Percentiles rank a stretch among this genome's conserved stretches.
These are phyloP conservation scores for Macropis europaea DNA, from an alignment of 2,888 invertebrate genomes.

Conservation along the genomic window DNA sequence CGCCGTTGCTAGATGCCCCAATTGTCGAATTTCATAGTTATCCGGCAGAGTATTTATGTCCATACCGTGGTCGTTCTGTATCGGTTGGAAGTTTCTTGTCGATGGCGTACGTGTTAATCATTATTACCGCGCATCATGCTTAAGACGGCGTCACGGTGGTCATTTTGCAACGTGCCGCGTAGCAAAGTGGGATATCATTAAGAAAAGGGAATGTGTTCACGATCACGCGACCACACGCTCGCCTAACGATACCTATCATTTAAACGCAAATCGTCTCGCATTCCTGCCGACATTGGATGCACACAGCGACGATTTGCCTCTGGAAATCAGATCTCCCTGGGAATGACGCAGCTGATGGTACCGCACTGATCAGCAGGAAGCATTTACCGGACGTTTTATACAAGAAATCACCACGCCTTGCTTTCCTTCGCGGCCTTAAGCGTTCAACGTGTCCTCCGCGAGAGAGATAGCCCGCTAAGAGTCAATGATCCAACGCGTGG, in stretches of 20 bases:
- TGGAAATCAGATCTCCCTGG: constrained; percentile 53
- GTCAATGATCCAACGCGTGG: too few relatives aligned
- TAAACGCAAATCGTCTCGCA: constrained; percentile 56
- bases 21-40: too few relatives aligned
- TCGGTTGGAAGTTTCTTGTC: too few relatives aligned
- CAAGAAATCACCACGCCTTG: constrained; percentile 39
- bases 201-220: constrained; percentile 25
- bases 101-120: constrained; percentile 43
- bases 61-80: too few relatives aligned
- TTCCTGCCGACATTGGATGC: constrained; percentile 45
- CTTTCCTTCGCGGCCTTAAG: constrained; percentile 12
- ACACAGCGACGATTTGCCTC: constrained; percentile 39
- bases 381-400: constrained; percentile 40
- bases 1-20: too few relatives aligned
- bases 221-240: constrained; percentile 22
- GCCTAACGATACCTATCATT: constrained; percentile 64
- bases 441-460: background rate
- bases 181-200: constrained; percentile 8
- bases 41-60: too few relatives aligned
- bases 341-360: constrained; percentile 50
- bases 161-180: constrained; percentile 17
- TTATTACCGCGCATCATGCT: constrained; percentile 22
- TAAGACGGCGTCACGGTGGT: constrained; percentile 4
- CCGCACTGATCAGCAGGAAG: constrained; percentile 45
- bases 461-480: too few relatives aligned